These are phyloP conservation scores for Bolborhynchus lineola DNA, from an alignment of 2,113 vertebrate genomes.

Conservation along the genomic window DNA sequence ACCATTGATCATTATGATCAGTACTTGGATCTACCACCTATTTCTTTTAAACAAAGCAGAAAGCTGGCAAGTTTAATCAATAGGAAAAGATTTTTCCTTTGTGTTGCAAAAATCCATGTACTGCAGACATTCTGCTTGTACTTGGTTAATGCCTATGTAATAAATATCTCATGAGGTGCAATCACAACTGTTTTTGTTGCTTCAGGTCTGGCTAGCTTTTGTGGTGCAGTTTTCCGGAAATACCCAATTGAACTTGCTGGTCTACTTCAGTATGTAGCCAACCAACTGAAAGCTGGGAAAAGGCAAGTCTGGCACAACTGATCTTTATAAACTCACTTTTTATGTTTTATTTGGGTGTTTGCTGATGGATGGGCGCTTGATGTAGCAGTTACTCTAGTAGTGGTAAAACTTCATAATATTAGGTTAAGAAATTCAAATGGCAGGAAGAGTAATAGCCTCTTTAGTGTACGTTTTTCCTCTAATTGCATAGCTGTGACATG, in stretches of 20 bases:
- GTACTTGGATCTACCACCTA: not conserved
- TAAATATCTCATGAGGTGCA: not conserved
- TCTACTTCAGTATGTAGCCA: slow-evolving; percentile 96
- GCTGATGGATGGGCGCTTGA: accelerated
- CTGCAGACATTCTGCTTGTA: not conserved
- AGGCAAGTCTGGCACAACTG: slow-evolving; percentile 76
- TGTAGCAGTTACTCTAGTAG: not conserved
- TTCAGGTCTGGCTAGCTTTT: slow-evolving; percentile 92
- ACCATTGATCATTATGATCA: not conserved
- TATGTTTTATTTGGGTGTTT: not conserved
- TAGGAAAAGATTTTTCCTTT: not conserved
- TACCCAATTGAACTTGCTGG: slow-evolving; percentile 98
- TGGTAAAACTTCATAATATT: not conserved
- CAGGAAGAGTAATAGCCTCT: not conserved
- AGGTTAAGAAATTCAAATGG: not conserved
- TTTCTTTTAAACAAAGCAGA: not conserved
- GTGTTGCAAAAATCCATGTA: not conserved
- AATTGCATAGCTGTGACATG: not conserved
- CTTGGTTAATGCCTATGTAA: not conserved
- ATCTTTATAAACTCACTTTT: not conserved
- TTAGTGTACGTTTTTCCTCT: not conserved
- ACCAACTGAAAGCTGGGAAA: slow-evolving; percentile 97
- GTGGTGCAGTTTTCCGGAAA: slow-evolving; percentile 96
- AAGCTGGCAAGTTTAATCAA: not conserved
- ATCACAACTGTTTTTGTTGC: not conserved